These are phyloP conservation scores for Eupeodes latifasciatus DNA, from an alignment of 2,888 invertebrate genomes.

Conservation along the genomic window DNA sequence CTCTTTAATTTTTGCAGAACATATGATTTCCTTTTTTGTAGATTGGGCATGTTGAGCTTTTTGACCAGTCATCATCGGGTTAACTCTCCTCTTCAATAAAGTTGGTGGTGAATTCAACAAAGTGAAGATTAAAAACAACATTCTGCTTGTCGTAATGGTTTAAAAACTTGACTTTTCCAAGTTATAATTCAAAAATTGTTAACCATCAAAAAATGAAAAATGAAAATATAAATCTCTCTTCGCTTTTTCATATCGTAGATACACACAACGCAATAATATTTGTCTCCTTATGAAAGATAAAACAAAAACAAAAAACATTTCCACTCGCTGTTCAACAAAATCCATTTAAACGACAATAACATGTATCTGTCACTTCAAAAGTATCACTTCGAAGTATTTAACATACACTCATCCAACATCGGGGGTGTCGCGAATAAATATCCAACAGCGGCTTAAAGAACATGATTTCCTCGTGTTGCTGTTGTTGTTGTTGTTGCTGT, in stretches of 20 bases:
- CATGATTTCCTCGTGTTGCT: constrained; percentile 72
- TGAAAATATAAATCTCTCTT: background rate
- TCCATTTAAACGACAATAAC: constrained; percentile 73
- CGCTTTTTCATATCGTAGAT: too few relatives aligned
- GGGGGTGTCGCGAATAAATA: constrained; percentile 76
- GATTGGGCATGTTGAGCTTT: too few relatives aligned
- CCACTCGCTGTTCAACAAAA: constrained; percentile 55
- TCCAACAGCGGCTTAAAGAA: constrained; percentile 73
- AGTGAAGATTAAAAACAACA: too few relatives aligned
- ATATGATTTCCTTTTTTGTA: too few relatives aligned
- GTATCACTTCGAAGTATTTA: constrained; percentile 74
- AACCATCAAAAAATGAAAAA: background rate
- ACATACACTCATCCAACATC: constrained; percentile 73
- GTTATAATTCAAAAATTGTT: too few relatives aligned
- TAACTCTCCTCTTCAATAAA: too few relatives aligned
- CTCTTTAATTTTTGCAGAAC: too few relatives aligned
- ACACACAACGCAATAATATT: constrained; percentile 2
- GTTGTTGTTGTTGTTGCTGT: constrained; percentile 38
- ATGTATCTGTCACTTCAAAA: constrained; percentile 75
- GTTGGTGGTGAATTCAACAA: too few relatives aligned
- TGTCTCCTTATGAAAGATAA: background rate
- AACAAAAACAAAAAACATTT: constrained; percentile 6
- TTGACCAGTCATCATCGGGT: too few relatives aligned
- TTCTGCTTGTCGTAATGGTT: too few relatives aligned
- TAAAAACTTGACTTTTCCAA: too few relatives aligned